phyloP scores from a whole-genome alignment of 2,797 vertebrate species.

The Distichodus sexfasciatus region DNA sequence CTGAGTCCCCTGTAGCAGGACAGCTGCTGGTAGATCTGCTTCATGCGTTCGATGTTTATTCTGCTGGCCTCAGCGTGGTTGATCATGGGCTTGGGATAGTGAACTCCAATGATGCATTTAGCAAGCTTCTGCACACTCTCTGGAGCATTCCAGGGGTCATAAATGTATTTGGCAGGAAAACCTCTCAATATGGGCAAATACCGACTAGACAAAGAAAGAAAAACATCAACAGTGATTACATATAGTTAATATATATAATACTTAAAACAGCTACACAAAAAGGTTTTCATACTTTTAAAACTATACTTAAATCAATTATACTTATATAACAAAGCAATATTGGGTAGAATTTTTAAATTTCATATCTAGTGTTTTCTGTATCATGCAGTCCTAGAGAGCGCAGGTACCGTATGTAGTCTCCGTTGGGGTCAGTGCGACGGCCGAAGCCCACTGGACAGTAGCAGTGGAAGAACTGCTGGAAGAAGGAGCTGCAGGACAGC shows the following conservation, averaged over 20 bases:
- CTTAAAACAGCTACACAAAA: too few species aligned
- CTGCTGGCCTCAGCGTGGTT: slow-evolving; percentile 90
- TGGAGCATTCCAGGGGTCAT: slow-evolving; percentile 95
- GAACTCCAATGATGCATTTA: slow-evolving; percentile 88
- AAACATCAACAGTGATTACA: background rate
- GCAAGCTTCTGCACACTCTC: slow-evolving; percentile 89
- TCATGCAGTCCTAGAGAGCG: background rate
- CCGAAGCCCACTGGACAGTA: slow-evolving; percentile 95
- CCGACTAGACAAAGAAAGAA: slow-evolving; percentile 66
- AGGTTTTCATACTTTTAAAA: too few species aligned
- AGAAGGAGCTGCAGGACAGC: slow-evolving; percentile 95
- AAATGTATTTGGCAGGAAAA: slow-evolving; percentile 93
- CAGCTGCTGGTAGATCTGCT: slow-evolving; percentile 95
- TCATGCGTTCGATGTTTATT: slow-evolving; percentile 94
- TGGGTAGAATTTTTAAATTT: too few species aligned
- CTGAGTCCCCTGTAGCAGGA: slow-evolving; percentile 90
- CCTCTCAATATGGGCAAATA: slow-evolving; percentile 88
- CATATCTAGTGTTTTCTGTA: background rate
- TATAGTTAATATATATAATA: too few species aligned
- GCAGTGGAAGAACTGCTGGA: slow-evolving; percentile 95
- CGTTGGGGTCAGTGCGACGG: slow-evolving; percentile 88
- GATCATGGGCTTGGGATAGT: slow-evolving; percentile 94
- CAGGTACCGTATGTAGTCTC: slow-evolving; percentile 88
- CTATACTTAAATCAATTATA: too few species aligned
- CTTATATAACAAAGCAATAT: too few species aligned